Evolutionary conservation across 2,113 vertebrate genomes (phyloP).

Genomic region (Mustelus asterias): DNA sequence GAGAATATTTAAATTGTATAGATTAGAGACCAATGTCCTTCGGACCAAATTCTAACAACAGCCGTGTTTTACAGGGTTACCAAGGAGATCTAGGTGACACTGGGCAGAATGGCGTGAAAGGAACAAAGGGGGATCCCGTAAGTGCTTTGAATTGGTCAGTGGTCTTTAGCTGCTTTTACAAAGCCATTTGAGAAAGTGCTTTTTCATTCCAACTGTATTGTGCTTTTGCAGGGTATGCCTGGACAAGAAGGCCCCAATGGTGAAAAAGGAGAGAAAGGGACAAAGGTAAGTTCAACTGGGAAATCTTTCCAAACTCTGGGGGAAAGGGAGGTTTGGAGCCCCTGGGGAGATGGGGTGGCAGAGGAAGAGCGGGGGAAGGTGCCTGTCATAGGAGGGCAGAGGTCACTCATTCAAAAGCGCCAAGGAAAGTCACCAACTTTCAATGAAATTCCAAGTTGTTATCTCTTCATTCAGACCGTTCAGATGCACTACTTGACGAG

Average conservation of each 20-base stretch:
- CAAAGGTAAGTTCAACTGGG: conserved; percentile 3
- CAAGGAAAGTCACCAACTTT: neutral
- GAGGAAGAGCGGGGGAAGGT: no score
- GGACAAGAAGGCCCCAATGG: neutral
- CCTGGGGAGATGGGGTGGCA: no score
- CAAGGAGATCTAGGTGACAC: conserved; percentile 59
- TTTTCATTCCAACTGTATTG: neutral
- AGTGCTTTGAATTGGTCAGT: conserved; percentile 15
- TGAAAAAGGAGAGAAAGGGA: conserved; percentile 19
- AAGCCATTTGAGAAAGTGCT: neutral
- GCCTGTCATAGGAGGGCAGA: neutral
- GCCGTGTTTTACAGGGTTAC: conserved; percentile 58
- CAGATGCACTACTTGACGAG: no score
- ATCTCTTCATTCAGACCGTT: neutral
- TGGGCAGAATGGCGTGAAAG: conserved; percentile 51
- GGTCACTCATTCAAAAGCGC: neutral
- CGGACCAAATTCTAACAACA: neutral
- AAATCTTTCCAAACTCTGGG: neutral
- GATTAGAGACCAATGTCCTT: neutral
- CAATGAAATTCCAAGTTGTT: neutral
- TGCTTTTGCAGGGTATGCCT: neutral
- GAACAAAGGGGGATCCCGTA: conserved; percentile 74
- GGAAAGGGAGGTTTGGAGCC: no score
- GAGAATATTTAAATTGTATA: neutral
- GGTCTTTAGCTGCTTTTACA: neutral